Evolutionary conservation across 2,888 invertebrate species (phyloP).

Genomic region (Blomia tropicalis): DNA sequence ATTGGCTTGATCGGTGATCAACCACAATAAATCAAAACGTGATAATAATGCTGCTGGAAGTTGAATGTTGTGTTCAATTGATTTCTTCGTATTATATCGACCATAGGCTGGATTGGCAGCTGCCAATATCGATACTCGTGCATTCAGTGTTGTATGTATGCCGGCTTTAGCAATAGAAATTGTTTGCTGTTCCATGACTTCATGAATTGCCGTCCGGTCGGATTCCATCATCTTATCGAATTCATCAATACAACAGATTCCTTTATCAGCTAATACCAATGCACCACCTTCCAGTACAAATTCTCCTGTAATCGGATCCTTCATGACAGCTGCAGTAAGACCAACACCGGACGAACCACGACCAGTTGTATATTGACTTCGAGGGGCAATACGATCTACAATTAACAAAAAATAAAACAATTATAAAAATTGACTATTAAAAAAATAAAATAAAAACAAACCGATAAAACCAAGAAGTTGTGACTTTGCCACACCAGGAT

Average conservation of each 20-base stretch:
- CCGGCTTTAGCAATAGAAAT: conserved; percentile 99
- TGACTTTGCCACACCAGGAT: conserved; percentile 98
- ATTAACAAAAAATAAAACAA: not conserved
- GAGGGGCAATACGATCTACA: conserved; percentile 9
- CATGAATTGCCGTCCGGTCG: conserved; percentile 88
- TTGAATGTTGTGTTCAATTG: conserved; percentile 92
- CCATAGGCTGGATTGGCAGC: conserved; percentile 99
- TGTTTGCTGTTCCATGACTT: conserved; percentile 99
- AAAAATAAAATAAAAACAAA: conserved; percentile 51
- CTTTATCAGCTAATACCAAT: conserved; percentile 83
- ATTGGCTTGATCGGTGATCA: conserved; percentile 64
- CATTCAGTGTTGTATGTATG: conserved; percentile 94
- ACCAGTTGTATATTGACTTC: conserved; percentile 82
- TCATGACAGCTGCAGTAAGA: conserved; percentile 91
- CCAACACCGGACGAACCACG: conserved; percentile 96
- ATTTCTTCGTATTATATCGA: conserved; percentile 83
- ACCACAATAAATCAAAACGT: conserved; percentile 86
- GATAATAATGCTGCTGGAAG: conserved; percentile 91
- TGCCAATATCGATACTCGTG: conserved; percentile 87
- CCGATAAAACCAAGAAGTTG: conserved; percentile 87
- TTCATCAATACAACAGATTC: conserved; percentile 92
- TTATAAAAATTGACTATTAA: not conserved
- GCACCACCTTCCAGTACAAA: conserved; percentile 96
- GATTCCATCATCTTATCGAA: conserved; percentile 98
- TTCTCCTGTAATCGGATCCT: conserved; percentile 90